A percentile compares a stretch with the other conserved stretches of the same genome.
phyloP scores from a whole-genome alignment of 1,140 invertebrate genomes.

The Maniola jurtina region DNA sequence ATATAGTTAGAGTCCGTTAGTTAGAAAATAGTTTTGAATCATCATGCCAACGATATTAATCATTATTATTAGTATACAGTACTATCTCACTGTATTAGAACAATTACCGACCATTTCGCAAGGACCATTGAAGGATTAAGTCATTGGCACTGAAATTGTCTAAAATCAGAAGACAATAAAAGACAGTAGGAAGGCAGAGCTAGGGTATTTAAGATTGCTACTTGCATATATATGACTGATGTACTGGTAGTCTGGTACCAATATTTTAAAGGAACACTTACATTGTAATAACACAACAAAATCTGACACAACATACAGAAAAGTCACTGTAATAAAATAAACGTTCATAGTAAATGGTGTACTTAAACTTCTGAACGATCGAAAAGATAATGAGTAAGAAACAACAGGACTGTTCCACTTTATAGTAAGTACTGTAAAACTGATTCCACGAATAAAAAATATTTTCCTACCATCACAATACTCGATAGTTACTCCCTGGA shows the following conservation, averaged over 20 bases:
- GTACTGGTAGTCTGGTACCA: neutral
- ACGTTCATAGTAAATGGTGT: conserved; percentile 10
- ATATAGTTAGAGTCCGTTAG: neutral
- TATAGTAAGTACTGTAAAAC: conserved; percentile 6
- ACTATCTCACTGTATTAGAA: too few species aligned
- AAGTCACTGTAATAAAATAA: neutral
- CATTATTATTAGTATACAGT: too few species aligned
- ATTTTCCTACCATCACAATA: conserved; percentile 41
- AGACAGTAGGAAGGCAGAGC: too few species aligned
- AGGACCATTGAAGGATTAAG: neutral
- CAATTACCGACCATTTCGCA: neutral
- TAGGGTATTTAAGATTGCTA: too few species aligned
- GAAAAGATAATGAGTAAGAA: conserved; percentile 12
- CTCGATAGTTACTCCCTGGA: conserved; percentile 31
- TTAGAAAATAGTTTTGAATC: too few species aligned
- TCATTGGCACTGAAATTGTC: neutral
- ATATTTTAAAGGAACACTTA: conserved; percentile 3
- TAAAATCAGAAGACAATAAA: neutral
- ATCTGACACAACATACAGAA: conserved; percentile 14
- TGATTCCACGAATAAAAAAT: conserved; percentile 37
- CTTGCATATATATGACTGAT: too few species aligned
- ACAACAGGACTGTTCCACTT: neutral
- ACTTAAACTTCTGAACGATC: conserved; percentile 10
- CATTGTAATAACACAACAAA: conserved; percentile 19
- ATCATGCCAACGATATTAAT: too few species aligned